Conservation (phyloP, 2,888 invertebrate species). For the Aricia artaxerxes region DNA sequence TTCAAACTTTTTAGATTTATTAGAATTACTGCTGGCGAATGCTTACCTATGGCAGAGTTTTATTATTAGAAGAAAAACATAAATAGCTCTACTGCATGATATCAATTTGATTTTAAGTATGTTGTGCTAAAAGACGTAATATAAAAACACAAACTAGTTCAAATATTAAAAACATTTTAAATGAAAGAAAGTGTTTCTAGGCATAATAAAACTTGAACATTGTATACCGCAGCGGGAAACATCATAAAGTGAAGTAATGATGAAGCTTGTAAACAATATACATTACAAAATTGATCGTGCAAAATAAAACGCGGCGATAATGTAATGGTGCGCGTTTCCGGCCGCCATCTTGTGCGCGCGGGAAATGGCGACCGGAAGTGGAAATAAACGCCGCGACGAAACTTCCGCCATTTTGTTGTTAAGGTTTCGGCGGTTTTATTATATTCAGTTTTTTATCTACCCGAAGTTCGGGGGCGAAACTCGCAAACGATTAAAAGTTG, state of each 20-base stretch:
- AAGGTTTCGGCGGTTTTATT: constrained; percentile 29
- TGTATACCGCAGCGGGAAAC: background rate
- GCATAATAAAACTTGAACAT: too few species aligned
- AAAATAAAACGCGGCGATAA: constrained; percentile 39
- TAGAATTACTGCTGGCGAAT: too few species aligned
- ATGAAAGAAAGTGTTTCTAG: too few species aligned
- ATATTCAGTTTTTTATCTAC: constrained; percentile 26
- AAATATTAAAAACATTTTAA: too few species aligned
- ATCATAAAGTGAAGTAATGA: background rate
- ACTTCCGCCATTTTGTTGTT: constrained; percentile 37
- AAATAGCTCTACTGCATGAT: too few species aligned
- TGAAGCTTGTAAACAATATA: constrained; percentile 19
- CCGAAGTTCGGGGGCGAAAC: background rate
- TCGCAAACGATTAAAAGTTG: background rate
- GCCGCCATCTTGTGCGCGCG: constrained; percentile 40
- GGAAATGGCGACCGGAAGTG: constrained; percentile 44
- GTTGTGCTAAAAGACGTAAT: too few species aligned
- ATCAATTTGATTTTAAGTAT: too few species aligned
- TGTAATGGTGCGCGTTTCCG: constrained; percentile 41
- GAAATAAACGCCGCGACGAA: constrained; percentile 42
- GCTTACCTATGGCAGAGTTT: too few species aligned
- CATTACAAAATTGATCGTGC: constrained; percentile 34
- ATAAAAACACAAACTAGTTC: too few species aligned
- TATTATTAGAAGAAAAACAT: too few species aligned
- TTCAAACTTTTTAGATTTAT: too few species aligned